Percentiles rank a stretch among this genome's conserved stretches.
These are phyloP conservation scores for Tetropium fuscum DNA, from an alignment of 2,888 invertebrate genomes.

Conservation along the genomic window DNA sequence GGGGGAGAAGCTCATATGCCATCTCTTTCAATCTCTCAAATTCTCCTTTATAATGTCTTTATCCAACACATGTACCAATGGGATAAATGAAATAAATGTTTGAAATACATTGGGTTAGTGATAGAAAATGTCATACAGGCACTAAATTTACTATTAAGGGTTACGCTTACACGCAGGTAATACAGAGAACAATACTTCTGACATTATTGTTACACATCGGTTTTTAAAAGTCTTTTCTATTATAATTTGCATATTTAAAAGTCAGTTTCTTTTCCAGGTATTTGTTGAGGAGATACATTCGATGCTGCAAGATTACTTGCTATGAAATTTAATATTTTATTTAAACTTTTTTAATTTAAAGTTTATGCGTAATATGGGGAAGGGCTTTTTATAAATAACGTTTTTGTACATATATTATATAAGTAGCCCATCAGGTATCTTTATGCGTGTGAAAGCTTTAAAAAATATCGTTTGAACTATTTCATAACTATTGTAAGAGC, in stretches of 20 bases:
- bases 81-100: conserved; percentile 33
- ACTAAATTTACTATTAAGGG: conserved; percentile 48
- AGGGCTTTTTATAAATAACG: too few relatives aligned
- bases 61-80: conserved; percentile 12
- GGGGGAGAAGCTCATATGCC: conserved; percentile 50
- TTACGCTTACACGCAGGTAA: conserved; percentile 35
- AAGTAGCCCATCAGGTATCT: too few relatives aligned
- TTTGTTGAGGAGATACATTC: not conserved
- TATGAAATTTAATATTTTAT: conserved; percentile 10
- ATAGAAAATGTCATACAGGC: conserved; percentile 41
- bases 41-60: conserved; percentile 10
- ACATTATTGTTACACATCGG: conserved; percentile 57
- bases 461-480: too few relatives aligned
- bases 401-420: not conserved
- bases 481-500: too few relatives aligned
- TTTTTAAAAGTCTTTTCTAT: conserved; percentile 50
- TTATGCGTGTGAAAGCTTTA: too few relatives aligned
- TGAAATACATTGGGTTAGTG: conserved; percentile 36
- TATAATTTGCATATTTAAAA: conserved; percentile 45
- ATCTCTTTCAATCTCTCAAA: conserved; percentile 42
- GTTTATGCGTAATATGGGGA: not conserved
- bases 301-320: not conserved
- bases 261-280: conserved; percentile 37
- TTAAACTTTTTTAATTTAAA: not conserved
- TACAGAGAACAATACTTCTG: conserved; percentile 48